Conservation (phyloP, 2,888 invertebrate genomes). For the Tipula lateralis region DNA sequence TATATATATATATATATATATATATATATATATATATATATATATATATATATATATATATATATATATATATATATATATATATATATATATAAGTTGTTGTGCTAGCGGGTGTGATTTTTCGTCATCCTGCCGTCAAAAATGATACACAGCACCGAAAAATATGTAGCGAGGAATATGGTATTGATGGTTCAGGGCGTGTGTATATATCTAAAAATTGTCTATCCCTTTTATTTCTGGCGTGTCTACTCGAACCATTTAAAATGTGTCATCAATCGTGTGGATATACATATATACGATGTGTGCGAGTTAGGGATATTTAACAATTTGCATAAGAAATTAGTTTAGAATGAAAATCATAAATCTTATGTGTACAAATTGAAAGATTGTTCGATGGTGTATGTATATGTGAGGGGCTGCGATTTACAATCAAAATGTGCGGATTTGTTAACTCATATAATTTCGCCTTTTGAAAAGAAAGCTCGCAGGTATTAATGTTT, state of each 20-base stretch:
- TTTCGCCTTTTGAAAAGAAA: too few species aligned
- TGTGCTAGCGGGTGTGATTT: neutral
- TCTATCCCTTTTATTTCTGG: neutral
- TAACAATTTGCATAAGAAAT: neutral
- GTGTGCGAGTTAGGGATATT: neutral
- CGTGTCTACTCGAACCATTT: neutral
- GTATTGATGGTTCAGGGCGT: neutral
- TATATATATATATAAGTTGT: too few species aligned
- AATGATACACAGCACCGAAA: neutral
- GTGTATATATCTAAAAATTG: neutral
- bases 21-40: too few species aligned
- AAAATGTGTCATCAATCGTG: neutral
- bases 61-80: too few species aligned
- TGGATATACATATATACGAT: neutral
- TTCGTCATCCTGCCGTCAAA: neutral
- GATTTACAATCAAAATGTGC: too few species aligned
- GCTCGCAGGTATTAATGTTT: too few species aligned
- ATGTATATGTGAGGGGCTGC: too few species aligned
- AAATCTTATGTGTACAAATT: neutral
- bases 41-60: too few species aligned
- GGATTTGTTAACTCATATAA: too few species aligned
- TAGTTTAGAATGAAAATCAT: neutral
- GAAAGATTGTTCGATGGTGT: neutral
- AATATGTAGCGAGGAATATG: neutral
- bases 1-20: too few species aligned